Evolutionary conservation across 92 coral and sea anemone genomes (phyloP), one percentile per base, ranked within the genome.

Genomic region (Nematostella vectensis): DNA sequence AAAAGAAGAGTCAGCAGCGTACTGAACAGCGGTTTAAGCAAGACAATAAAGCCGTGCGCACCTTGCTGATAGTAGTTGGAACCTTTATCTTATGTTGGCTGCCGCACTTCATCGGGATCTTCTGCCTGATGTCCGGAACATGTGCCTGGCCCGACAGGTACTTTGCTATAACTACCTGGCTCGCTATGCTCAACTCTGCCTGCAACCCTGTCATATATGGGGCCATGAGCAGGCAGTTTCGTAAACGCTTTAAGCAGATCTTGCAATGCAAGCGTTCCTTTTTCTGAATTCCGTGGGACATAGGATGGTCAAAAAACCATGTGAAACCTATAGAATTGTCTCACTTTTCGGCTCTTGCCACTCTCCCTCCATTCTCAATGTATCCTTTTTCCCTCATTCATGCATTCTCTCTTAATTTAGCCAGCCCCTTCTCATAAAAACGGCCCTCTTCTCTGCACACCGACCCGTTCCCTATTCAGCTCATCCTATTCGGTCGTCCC

Each of bases 181-280:
- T 85, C 2, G 95, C 95, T 25, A 85, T 85, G 95, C 25, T 80
- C 18, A 85, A 85, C 64, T 81, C 88, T n/a, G 95, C 83, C 25
- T 85, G 95, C 29, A 85, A 85, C 61, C 95, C 95, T 0, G 79
- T 85, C 22, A 85, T 85, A 3, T 85, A 85, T 28, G 95, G 95
- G 4, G 88, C 83, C 16, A 85, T 85, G 95, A 81, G 88, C 20
- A 54, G 78, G 48, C 95, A 85, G 47, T 85, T 85, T 68, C 65
- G 95, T 33, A 80, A 66, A 45, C 62, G 95, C 55, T 85, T 85
- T 62, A 67, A 68, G 28, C 95, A 85, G 60, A 85, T 85, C 27
- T 48, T 85, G 25, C 75, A 67, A 23, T 85, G 95, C 48, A 61
- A 81, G 47, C 31, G 68, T 23, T 62, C 80, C n/a, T 85, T 80